Conservation (phyloP, 2,888 invertebrate species). For the Tetragonula carbonaria region DNA sequence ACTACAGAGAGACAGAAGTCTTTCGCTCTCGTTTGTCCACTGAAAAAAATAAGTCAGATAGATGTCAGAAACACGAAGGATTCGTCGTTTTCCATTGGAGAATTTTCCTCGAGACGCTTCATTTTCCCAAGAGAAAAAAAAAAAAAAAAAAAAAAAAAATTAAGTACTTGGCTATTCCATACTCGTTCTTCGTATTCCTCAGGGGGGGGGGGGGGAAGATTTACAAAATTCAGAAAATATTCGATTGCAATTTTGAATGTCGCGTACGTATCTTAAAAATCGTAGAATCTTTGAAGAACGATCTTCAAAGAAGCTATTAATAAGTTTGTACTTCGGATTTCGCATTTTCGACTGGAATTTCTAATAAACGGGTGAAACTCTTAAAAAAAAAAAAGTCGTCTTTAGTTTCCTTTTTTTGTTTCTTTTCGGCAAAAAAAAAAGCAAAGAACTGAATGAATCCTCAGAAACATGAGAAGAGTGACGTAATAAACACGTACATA, state of each 20-base stretch:
- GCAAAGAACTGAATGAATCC: neutral
- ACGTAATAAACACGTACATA: neutral
- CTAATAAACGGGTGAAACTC: neutral
- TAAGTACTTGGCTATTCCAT: conserved; percentile 26
- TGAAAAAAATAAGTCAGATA: neutral
- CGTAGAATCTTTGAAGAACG: neutral
- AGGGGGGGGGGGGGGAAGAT: too few relatives aligned
- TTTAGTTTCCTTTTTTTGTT: too few relatives aligned
- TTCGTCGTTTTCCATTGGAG: neutral
- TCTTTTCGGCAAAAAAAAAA: neutral
- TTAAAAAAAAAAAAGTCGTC: neutral
- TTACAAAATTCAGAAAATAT: neutral
- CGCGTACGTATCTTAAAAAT: neutral
- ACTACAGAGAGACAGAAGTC: neutral
- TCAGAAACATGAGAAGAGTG: too few relatives aligned
- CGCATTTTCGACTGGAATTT: too few relatives aligned
- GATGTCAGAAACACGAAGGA: neutral
- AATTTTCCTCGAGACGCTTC: too few relatives aligned
- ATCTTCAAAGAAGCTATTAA: conserved; percentile 6
- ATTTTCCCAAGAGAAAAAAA: too few relatives aligned
- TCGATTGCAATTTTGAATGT: neutral
- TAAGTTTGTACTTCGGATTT: conserved; percentile 35
- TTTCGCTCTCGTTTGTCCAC: neutral
- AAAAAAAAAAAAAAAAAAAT: neutral
- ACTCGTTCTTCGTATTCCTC: neutral